Base-by-base conservation (phyloP, 1,140 invertebrate genomes). In the Laupala kohalensis region DNA sequence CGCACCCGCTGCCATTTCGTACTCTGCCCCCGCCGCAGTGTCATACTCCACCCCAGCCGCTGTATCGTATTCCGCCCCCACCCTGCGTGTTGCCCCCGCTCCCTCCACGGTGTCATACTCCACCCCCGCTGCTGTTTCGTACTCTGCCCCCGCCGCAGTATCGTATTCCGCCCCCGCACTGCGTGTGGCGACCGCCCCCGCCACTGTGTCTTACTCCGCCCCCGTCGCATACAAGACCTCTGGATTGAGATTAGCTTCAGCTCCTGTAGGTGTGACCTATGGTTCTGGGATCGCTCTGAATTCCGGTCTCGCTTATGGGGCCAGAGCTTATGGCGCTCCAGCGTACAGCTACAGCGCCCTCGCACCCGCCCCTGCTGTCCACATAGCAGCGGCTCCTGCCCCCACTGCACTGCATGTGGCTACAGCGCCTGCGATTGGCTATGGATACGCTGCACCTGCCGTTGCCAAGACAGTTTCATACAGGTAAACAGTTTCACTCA, bases 61-160 rank as follows among this genome's bases (percentile, higher is more conserved):
- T 23, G 64, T 23, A 53, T 70, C 67, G 29, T 69, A 72, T 25
- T 65, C 66, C 23, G 30, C 73, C 68, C 64, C 30, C 53, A 65
- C 28, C 23, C 53, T 68, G 13, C 67, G 66, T 63, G 30, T 37
- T 6, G 63, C 25, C 66, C 9, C 37, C 37, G 64, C 68, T 24
- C 72, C 75, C n/a, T 72, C 75, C 30, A 73, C 77, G 19, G 78
- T 78, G 23, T 27, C 28, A 73, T 63, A 77, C 79, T 77, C 72
- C 23, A 13, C 70, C 64, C 62, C 78, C 53, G 71, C 76, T 25
- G 79, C 80, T 66, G 70, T 78, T 75, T 83, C 83, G 74, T 79
- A 78, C 75, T 77, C 84, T 67, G 81, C 85, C 74, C 80, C 19
- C 26, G 75, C 73, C 15, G 71, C 80, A 71, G 73, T 77, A 0